Conservation (phyloP, 2,113 vertebrate species). For the Grammomys surdaster region DNA sequence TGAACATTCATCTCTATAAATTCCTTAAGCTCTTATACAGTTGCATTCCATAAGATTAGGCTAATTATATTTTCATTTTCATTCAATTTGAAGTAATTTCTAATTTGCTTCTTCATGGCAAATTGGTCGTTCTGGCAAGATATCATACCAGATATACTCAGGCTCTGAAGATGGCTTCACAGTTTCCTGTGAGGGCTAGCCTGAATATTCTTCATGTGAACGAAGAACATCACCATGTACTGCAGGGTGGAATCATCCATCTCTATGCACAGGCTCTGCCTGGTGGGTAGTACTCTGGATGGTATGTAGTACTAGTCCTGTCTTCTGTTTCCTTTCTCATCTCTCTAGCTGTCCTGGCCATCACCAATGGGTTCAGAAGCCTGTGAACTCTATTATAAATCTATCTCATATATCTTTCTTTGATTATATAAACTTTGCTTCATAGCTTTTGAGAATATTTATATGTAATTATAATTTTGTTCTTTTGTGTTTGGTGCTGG, state of each 20-base stretch:
- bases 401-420: neutral
- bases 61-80: neutral
- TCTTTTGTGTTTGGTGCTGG: neutral
- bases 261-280: neutral
- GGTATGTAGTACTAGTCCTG: neutral
- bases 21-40: neutral
- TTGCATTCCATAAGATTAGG: neutral
- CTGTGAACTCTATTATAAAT: neutral
- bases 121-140: neutral
- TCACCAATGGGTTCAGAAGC: neutral
- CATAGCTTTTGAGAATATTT: neutral
- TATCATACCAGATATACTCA: too few relatives aligned
- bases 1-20: neutral
- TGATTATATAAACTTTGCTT: neutral
- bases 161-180: neutral
- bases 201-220: too few relatives aligned
- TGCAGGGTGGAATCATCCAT: neutral
- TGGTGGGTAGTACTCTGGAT: neutral
- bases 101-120: neutral
- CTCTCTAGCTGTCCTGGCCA: too few relatives aligned
- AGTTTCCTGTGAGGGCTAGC: neutral
- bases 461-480: neutral
- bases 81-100: neutral
- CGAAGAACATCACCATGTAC: too few relatives aligned
- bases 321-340: neutral